phyloP scores from a whole-genome alignment of 92 coral and sea anemone species.

The Pocillopora grandis region DNA sequence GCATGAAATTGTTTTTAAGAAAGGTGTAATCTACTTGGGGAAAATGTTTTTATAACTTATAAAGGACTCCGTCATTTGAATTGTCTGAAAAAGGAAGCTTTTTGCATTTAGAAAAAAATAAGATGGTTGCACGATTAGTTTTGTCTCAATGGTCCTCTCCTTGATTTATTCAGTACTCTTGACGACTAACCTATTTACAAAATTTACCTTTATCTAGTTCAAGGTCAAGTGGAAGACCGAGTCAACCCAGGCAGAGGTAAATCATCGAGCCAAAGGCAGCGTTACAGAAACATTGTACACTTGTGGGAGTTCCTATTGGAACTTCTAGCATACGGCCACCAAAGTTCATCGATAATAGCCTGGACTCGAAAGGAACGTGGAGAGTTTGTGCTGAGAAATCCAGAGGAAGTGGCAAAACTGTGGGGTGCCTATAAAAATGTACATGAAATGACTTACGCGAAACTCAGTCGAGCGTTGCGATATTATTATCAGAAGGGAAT shows the following conservation, averaged over 20 bases:
- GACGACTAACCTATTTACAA: background rate
- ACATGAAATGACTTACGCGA: constrained; percentile 85
- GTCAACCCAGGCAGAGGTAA: background rate
- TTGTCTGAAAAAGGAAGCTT: too few species aligned
- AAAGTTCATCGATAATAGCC: constrained; percentile 62
- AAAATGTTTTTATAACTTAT: too few species aligned
- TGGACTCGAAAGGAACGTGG: constrained; percentile 82
- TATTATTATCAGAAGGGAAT: constrained; percentile 28
- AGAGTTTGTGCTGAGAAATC: constrained; percentile 78
- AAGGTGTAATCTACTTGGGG: too few species aligned
- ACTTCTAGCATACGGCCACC: constrained; percentile 58
- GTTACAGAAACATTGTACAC: constrained; percentile 81
- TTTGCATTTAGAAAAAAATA: too few species aligned
- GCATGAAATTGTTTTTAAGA: too few species aligned
- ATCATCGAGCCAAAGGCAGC: constrained; percentile 7
- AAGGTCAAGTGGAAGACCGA: background rate
- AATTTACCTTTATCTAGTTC: background rate
- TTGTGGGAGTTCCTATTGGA: constrained; percentile 93
- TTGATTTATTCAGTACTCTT: background rate
- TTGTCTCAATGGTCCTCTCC: too few species aligned
- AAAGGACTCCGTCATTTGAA: too few species aligned
- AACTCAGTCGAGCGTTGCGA: constrained; percentile 87
- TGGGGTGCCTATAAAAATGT: constrained; percentile 88
- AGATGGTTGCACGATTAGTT: too few species aligned
- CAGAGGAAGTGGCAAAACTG: constrained; percentile 79